Conservation (phyloP, 2,797 vertebrate genomes). For the Pangasius mekongensis region DNA sequence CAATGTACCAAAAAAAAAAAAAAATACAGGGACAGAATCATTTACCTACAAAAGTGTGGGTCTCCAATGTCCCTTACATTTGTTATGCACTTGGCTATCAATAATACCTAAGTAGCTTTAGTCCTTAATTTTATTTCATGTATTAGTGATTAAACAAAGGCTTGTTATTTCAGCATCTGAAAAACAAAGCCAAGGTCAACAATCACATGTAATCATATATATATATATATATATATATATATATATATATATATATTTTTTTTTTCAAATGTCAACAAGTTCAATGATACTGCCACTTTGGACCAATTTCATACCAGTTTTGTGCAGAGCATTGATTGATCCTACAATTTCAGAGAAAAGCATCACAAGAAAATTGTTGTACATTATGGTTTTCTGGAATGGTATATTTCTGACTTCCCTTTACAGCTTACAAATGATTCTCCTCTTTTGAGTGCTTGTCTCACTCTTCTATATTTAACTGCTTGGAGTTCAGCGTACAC, state of each 20-base stretch:
- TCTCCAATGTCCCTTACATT: background rate
- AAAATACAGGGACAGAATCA: background rate
- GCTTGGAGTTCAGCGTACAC: background rate
- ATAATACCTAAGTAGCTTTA: background rate
- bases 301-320: background rate
- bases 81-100: background rate
- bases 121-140: too few species aligned
- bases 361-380: constrained; percentile 4
- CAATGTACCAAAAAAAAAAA: background rate
- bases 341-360: background rate
- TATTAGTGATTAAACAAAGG: background rate
- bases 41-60: background rate
- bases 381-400: background rate
- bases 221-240: too few species aligned
- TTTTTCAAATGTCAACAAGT: background rate
- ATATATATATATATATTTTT: too few species aligned
- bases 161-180: background rate
- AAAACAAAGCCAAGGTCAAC: background rate
- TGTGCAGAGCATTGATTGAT: background rate
- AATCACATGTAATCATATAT: background rate
- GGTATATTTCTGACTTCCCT: background rate
- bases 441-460: background rate
- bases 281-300: background rate
- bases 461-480: constrained; percentile 1
- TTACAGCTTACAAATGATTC: background rate